Base-by-base conservation (phyloP, 35 echinoderm and acorn worm genomes). In the Ptychodera flava region DNA sequence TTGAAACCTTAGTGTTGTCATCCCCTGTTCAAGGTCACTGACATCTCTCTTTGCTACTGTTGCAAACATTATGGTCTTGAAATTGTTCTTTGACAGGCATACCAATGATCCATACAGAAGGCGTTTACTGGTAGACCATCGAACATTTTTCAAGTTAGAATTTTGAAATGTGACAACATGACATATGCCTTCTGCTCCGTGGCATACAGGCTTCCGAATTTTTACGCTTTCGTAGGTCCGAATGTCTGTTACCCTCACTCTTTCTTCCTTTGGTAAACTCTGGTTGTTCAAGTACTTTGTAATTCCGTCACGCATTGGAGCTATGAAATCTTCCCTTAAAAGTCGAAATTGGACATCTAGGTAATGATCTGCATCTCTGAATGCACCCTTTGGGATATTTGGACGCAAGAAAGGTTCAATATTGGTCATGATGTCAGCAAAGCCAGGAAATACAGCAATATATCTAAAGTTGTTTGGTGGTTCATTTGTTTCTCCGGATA, bases 21-120 rank as follows among this genome's bases (percentile, higher is more conserved):
- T 88, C 22, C 96, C 96, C 29, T 91, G 16, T 82, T 99, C 78
- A 16, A 99, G 86, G 16, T 86, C 80, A 38, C 92, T 79, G 33
- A 86, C 35, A 38, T 99, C 87, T 22, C 96, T 52, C 31, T 91
- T 92, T 15, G 88, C 96, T 16, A 99, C 92, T 2, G 88, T 89
- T 45, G 96, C 96, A 91, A 99, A 99, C 12, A 88, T 30, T 14
- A 94, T 79, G 16, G 81, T 87, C 85, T 92, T 34, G 34, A 99
- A 99, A 78, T 99, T 45, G 35, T 94, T 88, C 28, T 35, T 88
- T 31, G 96, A 92, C 34, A 99, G 80, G 31, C 96, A 99, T 45
- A 99, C 92, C 38, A 99, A 77, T 16, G 90, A 92, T 12, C 96
- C 96, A 33, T 81, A 94, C 31, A 91, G 79, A 0, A 99, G 79